Conservation (phyloP, 2,113 vertebrate species). For the Mesitornis unicolor region DNA sequence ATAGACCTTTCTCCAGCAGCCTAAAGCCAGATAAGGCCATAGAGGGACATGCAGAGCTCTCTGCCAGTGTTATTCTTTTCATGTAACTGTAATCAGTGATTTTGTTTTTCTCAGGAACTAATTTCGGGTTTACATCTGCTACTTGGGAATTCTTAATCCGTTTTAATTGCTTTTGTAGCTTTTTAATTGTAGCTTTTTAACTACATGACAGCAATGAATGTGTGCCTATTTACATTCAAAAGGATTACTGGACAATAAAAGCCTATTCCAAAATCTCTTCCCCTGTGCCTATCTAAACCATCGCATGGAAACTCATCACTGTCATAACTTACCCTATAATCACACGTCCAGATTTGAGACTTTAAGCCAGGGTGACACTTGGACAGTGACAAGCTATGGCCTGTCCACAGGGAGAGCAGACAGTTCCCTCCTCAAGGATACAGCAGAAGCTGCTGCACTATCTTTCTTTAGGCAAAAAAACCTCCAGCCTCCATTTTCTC, state of each 20-base stretch:
- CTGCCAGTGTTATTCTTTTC: background rate
- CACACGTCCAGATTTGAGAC: background rate
- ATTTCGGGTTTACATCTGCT: background rate
- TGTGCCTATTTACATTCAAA: background rate
- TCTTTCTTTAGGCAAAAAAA: background rate
- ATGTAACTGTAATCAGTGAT: no score
- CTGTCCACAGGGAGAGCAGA: background rate
- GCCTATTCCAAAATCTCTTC: background rate
- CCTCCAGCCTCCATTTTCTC: background rate
- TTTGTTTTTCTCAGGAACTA: background rate
- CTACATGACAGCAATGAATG: background rate
- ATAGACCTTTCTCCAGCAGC: background rate
- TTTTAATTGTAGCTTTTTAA: background rate
- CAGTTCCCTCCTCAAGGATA: background rate
- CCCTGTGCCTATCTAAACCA: background rate
- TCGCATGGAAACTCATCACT: background rate
- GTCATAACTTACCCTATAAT: background rate
- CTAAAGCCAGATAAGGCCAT: background rate
- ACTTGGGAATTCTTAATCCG: background rate
- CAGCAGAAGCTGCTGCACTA: background rate
- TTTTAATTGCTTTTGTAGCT: background rate
- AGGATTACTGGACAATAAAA: background rate
- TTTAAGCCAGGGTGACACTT: background rate
- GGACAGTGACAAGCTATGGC: background rate
- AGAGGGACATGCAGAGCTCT: background rate